Base-by-base conservation (phyloP, 2,888 invertebrate genomes). In the Acrobasis suavella region DNA sequence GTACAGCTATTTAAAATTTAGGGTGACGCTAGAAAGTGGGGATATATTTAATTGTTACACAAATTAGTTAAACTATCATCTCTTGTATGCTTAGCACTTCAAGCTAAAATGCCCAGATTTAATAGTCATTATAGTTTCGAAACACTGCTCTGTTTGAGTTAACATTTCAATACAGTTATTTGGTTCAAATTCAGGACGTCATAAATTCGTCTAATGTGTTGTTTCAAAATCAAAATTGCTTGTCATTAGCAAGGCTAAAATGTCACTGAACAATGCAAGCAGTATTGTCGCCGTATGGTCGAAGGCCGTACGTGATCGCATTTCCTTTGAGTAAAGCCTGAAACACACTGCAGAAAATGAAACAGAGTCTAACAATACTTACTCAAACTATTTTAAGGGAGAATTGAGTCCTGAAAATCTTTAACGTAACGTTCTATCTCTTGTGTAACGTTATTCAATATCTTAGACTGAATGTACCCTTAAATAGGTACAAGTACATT, bases 231-330 rank as follows among this genome's bases (percentile, higher is more conserved):
- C 84, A 65, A 89, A 91, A 91, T 92, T 91, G 88, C 86, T 90
- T 85, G 88, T 91, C 86, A 91, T 91, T 91, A 90, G 89, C 83
- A 79, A 85, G 85, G 82, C 89, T 89, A 80, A 91, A 92, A 91
- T 92, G 91, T 91, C 92, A 91, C 86, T 88, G 91, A 91, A 91
- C 92, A 92, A 91, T 91, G 85, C 86, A 76, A 77, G 82, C 77
- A 74, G 78, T 75, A 77, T 79, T 87, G 85, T 86, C 84, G 77
- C 82, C 76, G 80, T 68, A 71, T 81, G 81, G 80, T 75, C 83
- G 89, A 88, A 88, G 89, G 89, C 85, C 84, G 89, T 74, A 88
- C 89, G 91, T 90, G 91, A 89, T 85, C 83, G 76, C 86, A 89
- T 91, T 91, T 91, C 86, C 85, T 82, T 74, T 75, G 82, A 81